Evolutionary conservation across 2,888 invertebrate genomes (phyloP), one percentile per base, ranked within the genome.

Genomic region (Troides oblongomaculatus): DNA sequence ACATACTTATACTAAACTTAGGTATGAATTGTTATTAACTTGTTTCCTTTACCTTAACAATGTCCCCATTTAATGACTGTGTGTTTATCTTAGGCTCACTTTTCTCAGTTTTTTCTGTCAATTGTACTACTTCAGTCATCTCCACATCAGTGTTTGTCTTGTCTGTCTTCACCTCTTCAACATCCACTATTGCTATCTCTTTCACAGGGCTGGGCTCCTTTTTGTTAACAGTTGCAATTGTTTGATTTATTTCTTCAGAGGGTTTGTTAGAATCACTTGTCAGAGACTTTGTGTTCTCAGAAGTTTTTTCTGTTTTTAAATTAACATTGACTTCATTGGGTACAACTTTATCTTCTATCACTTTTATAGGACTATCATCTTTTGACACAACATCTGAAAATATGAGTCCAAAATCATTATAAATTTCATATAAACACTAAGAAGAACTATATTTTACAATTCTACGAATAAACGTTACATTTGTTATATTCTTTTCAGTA

Each of bases 41-140:
- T 50, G 14, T 10, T 53, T 17, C 21, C 4, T 21, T 75, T 80
- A 88, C 89, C 87, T 90, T 92, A 66, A 75, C 67, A 67, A 90
- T 76, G 78, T 92, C 91, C 71, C 92, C 92, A 81, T 92, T 92
- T 72, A 90, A 77, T 23, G 90, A 81, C 69, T 82, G 82, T 61
- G 78, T 72, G 73, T 81, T 84, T 59, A 80, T 72, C 72, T 85
- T 89, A 2, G 74, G 70, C 69, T 85, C 84, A 43, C 76, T 72
- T 76, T 84, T 89, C 56, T 86, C 86, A 67, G 72, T 71, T 66
- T 78, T 79, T 56, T 72, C 71, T 61, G 77, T 77, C 14, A 74
- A 64, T 12, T 73, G 72, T 36, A 78, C 77, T 62, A 83, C 81
- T 56, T 87, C 86, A 46, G 79, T 82, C 86, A 90, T 89, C 56